A percentile compares a stretch with the other conserved stretches of the same genome.
Conservation (phyloP, 2,797 vertebrate genomes). For the Pseudochirops corinnae region DNA sequence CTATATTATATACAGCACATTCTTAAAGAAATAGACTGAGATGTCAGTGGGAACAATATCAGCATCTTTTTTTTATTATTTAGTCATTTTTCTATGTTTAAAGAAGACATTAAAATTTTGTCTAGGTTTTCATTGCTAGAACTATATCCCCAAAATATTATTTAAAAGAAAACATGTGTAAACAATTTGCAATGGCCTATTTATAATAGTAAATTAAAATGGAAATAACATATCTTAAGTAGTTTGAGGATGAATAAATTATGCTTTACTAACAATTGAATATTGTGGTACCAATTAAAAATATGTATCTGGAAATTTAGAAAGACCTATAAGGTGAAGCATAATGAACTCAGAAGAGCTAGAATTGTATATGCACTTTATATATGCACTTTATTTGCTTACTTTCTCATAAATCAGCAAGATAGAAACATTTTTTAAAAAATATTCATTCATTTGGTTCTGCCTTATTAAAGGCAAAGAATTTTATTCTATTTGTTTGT, state of each 20-base stretch:
- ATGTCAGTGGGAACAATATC: neutral
- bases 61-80: neutral
- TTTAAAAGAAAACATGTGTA: neutral
- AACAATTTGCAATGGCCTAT: neutral
- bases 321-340: neutral
- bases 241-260: neutral
- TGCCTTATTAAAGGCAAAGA: neutral
- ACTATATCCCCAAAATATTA: neutral
- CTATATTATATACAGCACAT: neutral
- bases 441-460: neutral
- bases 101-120: neutral
- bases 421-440: neutral
- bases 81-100: neutral
- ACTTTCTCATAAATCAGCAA: neutral
- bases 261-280: neutral
- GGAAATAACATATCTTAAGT: neutral
- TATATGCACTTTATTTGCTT: neutral
- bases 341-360: neutral
- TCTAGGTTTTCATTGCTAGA: neutral
- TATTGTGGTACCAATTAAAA: neutral
- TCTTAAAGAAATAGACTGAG: neutral
- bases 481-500: neutral
- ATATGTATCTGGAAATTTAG: neutral
- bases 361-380: neutral
- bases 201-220: neutral